Evolutionary conservation across 2,113 vertebrate genomes (phyloP).

Genomic region (Onychorhynchus coronatus): DNA sequence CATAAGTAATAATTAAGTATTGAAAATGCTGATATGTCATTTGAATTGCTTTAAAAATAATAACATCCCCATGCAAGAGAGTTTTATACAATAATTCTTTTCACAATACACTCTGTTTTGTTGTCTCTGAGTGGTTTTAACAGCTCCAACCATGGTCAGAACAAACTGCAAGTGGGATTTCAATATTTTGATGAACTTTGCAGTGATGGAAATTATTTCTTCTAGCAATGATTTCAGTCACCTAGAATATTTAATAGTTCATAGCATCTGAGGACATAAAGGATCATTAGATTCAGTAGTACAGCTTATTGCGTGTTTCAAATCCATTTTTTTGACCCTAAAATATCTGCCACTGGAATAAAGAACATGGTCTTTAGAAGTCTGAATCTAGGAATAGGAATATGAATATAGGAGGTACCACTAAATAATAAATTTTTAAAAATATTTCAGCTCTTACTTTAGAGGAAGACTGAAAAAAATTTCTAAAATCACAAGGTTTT

Average conservation of each 20-base stretch:
- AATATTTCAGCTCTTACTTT: no score
- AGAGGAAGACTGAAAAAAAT: no score
- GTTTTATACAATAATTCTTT: neutral
- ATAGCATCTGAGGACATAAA: neutral
- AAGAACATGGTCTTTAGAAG: neutral
- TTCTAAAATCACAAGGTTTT: neutral
- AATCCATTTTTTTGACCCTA: neutral
- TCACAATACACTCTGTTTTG: neutral
- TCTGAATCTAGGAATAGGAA: neutral
- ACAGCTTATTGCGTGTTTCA: neutral
- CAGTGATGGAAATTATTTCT: neutral
- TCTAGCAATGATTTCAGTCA: neutral
- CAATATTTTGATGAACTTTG: neutral
- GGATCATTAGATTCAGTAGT: neutral
- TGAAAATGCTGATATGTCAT: neutral
- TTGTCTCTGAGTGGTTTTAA: neutral
- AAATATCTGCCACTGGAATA: neutral
- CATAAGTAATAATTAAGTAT: neutral
- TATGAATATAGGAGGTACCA: neutral
- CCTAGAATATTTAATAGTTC: neutral
- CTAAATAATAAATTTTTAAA: no score
- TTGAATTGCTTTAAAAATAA: neutral
- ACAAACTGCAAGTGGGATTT: neutral
- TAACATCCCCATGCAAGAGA: neutral
- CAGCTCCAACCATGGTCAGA: neutral